Conservation (phyloP, 2,113 vertebrate genomes). For the Psilopogon haemacephalus region DNA sequence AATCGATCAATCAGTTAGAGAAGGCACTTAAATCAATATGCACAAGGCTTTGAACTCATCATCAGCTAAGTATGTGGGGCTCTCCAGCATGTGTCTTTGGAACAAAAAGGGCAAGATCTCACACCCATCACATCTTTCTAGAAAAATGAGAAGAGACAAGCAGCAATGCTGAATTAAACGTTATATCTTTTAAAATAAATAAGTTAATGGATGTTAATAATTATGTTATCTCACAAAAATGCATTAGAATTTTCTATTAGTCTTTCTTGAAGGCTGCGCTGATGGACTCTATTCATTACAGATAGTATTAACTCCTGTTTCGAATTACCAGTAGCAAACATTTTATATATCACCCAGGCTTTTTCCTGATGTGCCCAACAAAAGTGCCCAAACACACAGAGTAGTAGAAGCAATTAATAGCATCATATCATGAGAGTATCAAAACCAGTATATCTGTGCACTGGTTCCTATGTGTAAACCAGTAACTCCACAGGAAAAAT, state of each 20-base stretch:
- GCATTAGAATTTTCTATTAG: slow-evolving; percentile 23
- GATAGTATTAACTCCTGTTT: slow-evolving; percentile 32
- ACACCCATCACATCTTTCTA: slow-evolving; percentile 24
- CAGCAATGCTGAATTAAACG: background rate
- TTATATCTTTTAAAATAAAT: slow-evolving; percentile 47
- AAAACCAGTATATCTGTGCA: slow-evolving; percentile 18
- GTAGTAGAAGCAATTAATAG: slow-evolving; percentile 57
- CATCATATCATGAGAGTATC: slow-evolving; percentile 32
- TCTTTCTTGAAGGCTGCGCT: slow-evolving; percentile 18
- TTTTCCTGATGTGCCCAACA: background rate
- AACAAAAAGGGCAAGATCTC: slow-evolving; percentile 48
- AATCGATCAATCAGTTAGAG: slow-evolving; percentile 52
- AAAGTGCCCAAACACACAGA: slow-evolving; percentile 32
- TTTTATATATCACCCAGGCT: slow-evolving; percentile 6
- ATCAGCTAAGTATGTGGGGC: slow-evolving; percentile 21
- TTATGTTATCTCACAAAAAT: slow-evolving; percentile 46
- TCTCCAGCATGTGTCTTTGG: background rate
- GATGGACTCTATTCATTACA: slow-evolving; percentile 35
- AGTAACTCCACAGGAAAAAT: slow-evolving; percentile 53
- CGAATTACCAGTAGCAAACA: slow-evolving; percentile 39
- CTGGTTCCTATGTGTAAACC: slow-evolving; percentile 47
- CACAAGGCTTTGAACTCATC: slow-evolving; percentile 44
- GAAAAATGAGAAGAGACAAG: slow-evolving; percentile 31
- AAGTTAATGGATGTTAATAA: slow-evolving; percentile 51
- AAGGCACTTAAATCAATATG: slow-evolving; percentile 29